A percentile compares a stretch with the other conserved stretches of the same genome.
These are phyloP conservation scores for Epinotia nisella DNA, from an alignment of 2,888 invertebrate genomes.

Conservation along the genomic window DNA sequence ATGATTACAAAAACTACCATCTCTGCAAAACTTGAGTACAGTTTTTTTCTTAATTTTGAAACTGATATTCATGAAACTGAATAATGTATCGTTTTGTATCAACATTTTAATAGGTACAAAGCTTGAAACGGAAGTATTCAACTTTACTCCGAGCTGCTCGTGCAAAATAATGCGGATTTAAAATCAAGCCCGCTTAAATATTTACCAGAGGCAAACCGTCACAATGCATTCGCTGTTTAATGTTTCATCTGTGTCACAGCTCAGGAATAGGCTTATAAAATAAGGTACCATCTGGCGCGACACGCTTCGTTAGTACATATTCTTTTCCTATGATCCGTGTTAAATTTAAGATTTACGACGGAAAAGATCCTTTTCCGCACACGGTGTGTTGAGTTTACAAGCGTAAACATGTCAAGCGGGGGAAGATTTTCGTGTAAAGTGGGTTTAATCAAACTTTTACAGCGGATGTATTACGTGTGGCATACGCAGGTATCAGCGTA, in stretches of 20 bases:
- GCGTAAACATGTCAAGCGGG: conserved; percentile 9
- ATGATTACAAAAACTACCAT: too few relatives aligned
- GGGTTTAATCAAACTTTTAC: conserved; percentile 23
- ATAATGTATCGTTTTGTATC: background rate
- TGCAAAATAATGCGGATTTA: conserved; percentile 14
- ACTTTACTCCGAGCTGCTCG: background rate
- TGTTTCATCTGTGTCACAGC: conserved; percentile 50
- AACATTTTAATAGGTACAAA: background rate
- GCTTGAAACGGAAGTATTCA: background rate
- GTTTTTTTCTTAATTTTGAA: too few relatives aligned
- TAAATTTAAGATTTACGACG: conserved; percentile 41
- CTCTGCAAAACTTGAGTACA: too few relatives aligned
- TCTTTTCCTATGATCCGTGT: conserved; percentile 58
- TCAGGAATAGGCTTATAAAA: conserved; percentile 63
- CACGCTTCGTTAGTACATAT: conserved; percentile 64
- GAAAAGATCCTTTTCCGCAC: conserved; percentile 24
- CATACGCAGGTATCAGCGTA: too few relatives aligned
- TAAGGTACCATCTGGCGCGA: conserved; percentile 62
- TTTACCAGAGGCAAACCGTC: conserved; percentile 12
- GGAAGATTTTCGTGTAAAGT: conserved; percentile 4
- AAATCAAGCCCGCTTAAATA: background rate
- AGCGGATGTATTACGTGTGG: background rate
- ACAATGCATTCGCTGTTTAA: conserved; percentile 44
- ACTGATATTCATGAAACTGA: too few relatives aligned
- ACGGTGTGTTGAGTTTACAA: conserved; percentile 28